phyloP scores from a whole-genome alignment of 2,797 vertebrate genomes.

The Paguma larvata region DNA sequence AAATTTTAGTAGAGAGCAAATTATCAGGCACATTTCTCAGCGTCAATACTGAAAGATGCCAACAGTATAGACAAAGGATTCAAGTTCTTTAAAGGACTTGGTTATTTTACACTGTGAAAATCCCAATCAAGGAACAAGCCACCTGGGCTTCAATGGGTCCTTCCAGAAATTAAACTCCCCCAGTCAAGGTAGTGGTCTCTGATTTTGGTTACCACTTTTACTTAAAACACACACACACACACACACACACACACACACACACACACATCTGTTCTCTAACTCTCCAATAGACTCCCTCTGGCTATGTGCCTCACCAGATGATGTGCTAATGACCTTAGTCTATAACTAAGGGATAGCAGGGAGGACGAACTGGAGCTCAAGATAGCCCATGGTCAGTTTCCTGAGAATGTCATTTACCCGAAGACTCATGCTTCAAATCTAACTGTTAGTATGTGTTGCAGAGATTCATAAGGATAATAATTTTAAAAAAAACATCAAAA shows the following conservation, averaged over 20 bases:
- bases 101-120: neutral
- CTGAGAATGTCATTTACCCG: neutral
- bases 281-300: neutral
- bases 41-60: neutral
- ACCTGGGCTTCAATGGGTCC: neutral
- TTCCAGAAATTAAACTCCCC: neutral
- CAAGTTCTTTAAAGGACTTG: neutral
- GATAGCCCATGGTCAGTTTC: neutral
- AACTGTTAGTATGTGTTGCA: neutral
- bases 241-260: neutral
- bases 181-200: neutral
- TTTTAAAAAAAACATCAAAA: neutral
- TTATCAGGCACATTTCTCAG: neutral
- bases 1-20: neutral
- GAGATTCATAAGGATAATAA: neutral
- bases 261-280: neutral
- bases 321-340: neutral
- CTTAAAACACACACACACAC: neutral
- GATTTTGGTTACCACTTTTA: neutral
- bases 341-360: neutral
- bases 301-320: neutral
- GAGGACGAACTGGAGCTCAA: neutral
- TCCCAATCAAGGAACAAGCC: neutral
- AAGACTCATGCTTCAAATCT: neutral
- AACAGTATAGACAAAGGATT: neutral